Base-by-base conservation (phyloP, 2,113 vertebrate species). In the Uropsilus gracilis region DNA sequence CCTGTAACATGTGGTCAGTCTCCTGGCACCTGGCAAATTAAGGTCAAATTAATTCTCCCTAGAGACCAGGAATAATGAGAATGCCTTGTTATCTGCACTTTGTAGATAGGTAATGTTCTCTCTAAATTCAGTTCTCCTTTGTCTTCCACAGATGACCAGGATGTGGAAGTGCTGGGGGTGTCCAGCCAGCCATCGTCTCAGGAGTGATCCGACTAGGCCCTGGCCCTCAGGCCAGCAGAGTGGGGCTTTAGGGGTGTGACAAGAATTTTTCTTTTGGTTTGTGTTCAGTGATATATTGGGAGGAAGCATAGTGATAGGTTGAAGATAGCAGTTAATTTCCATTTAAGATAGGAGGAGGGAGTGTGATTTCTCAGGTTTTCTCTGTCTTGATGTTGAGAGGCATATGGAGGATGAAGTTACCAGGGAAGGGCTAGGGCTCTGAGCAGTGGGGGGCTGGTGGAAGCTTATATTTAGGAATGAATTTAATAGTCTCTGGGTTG, bases 151-250 rank as follows among this genome's bases (percentile, higher is more conserved):
- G 97, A 97, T 18, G 86, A 37, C 86, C 98, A 95, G 91, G 96
- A 97, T 72, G 85, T 85, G 5, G 95, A 53, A 46, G 16, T 63
- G 32, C 91, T 84, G 7, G 1, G 0, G 20, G 97, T 98, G 71
- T 39, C 85, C 83, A 91, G 76, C 87, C 97, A 95, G 46, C 48
- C 86, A 0, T 82, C 94, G 6, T 95, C 96, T 55, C 89, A 96
- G 95, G 97, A 98, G 96, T 94, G 97, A 92, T 91, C 82, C 11
- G 34, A 77, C 72, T 97, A 95, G 89, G 73, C n/a, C n/a, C 68
- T 2, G 85, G 86, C 73, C 24, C 20, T 3, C 2, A 2, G 28
- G 48, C 82, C 73, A 4, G 72, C 26, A 17, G 30, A 11, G 4
- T 2, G 44, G 73, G 71, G 68, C 9, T 0, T 1, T 1, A 8